Evolutionary conservation across 2,113 vertebrate genomes (phyloP).

Genomic region (Panthera leo): DNA sequence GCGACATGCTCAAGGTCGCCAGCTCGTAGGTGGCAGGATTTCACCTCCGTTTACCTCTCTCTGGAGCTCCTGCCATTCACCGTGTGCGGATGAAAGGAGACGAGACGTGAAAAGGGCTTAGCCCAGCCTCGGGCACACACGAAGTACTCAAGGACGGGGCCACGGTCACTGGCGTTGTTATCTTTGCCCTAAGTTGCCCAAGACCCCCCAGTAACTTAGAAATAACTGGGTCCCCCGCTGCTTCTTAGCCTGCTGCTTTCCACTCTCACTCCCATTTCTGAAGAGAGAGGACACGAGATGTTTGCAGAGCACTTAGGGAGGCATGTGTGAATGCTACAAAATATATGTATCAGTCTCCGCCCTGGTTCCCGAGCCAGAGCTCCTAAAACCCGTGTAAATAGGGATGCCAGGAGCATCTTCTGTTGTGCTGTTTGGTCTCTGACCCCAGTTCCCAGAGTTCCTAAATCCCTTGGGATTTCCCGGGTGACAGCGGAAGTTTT

Average conservation of each 20-base stretch:
- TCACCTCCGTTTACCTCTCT: neutral
- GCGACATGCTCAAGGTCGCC: neutral
- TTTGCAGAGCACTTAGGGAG: neutral
- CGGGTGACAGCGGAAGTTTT: neutral
- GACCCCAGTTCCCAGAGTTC: neutral
- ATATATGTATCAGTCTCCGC: neutral
- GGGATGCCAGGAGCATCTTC: neutral
- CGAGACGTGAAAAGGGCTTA: fast-evolving
- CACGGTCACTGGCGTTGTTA: too few relatives aligned
- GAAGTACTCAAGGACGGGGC: too few relatives aligned
- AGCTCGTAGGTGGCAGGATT: neutral
- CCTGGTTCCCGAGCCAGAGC: neutral
- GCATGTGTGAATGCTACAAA: neutral
- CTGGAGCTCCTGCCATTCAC: neutral
- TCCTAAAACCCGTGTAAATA: neutral
- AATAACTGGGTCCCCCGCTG: neutral
- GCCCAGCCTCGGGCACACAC: neutral
- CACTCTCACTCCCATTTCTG: neutral
- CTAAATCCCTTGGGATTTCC: neutral
- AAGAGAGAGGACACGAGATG: neutral
- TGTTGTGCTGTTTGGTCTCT: neutral
- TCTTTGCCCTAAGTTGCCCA: neutral
- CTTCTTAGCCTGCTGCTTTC: neutral
- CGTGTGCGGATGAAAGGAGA: neutral
- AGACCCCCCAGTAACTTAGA: neutral